Evolutionary conservation across 2,797 vertebrate species (phyloP), one percentile per base, ranked within the genome.

Genomic region (Mastacembelus armatus): DNA sequence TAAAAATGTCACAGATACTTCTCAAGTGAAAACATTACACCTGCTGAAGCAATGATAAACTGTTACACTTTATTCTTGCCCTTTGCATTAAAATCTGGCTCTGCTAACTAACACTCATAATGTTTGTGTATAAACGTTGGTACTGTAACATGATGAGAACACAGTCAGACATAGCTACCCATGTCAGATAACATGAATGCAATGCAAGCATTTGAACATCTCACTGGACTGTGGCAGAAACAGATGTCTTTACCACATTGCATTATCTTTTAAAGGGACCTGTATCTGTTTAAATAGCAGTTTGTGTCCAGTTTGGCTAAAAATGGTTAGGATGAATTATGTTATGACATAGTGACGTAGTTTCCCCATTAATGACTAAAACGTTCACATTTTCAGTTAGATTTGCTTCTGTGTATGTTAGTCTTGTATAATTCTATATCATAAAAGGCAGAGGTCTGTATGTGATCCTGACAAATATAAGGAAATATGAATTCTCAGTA

Each of bases 1-100:
- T 93, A 89, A 94, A 95, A 95, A 94, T 94, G 94, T 95, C 94
- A 95, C 75, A 92, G 89, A 92, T 90, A 85, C 88, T 94, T 94
- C 87, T 93, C 69, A 86, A 73, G 63, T 56, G 78, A 88, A 88
- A 82, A 90, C 89, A 91, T 94, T 93, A 89, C 48, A 93, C 83
- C 88, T 84, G 56, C 90, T 67, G 63, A 90, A 90, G 93, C 90
- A 50, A 89, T n/a, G n/a, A n/a, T n/a, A n/a, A 62, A 86, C 44
- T 66, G 81, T 27, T 52, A 15, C 24, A 65, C 30, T 35, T 40
- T 12, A 42, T 62, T 78, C 10, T 54, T 44, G 33, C 11, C 39
- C 12, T 40, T 66, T 48, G 14, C 30, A 63, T 16, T 65, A 40
- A 51, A 63, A 57, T 66, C 30, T 29, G 57, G 26, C 68, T 66